A percentile compares a stretch with the other conserved stretches of the same genome.
Evolutionary conservation across 2,888 invertebrate species (phyloP).

Genomic region (Villa cingulata): DNA sequence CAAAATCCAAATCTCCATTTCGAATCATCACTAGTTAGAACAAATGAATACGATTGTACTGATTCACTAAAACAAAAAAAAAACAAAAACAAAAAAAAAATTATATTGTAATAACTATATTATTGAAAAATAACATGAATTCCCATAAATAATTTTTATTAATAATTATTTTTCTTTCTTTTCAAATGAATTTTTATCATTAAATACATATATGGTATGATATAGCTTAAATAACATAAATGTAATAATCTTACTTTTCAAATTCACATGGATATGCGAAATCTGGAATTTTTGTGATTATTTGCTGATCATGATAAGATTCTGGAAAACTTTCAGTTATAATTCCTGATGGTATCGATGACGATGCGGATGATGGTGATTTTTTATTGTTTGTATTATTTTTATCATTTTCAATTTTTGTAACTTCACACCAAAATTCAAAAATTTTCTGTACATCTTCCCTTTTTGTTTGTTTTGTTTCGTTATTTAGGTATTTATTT

Average conservation of each 20-base stretch:
- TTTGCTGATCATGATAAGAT: slow-evolving; percentile 67
- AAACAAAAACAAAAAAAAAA: slow-evolving; percentile 7
- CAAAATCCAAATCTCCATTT: slow-evolving; percentile 98
- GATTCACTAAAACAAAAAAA: slow-evolving; percentile 51
- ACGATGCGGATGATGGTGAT: neutral
- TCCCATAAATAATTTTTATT: too few relatives aligned
- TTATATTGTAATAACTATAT: neutral
- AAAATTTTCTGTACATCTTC: slow-evolving; percentile 35
- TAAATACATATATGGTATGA: too few relatives aligned
- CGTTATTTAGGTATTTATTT: neutral
- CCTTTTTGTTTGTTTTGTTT: slow-evolving; percentile 16
- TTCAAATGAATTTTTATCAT: too few relatives aligned
- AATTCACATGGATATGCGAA: slow-evolving; percentile 81
- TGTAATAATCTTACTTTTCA: slow-evolving; percentile 48
- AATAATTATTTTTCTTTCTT: too few relatives aligned
- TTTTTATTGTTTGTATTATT: neutral
- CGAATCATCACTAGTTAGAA: slow-evolving; percentile 84
- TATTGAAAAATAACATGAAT: too few relatives aligned
- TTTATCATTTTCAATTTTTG: slow-evolving; percentile 18
- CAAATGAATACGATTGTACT: slow-evolving; percentile 93
- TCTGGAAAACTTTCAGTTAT: slow-evolving; percentile 78
- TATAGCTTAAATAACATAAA: neutral
- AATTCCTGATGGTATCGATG: slow-evolving; percentile 23
- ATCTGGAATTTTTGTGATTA: slow-evolving; percentile 74
- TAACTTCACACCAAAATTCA: slow-evolving; percentile 37